Conservation (phyloP, 2,797 vertebrate species). For the Coccyzus lansbergi region DNA sequence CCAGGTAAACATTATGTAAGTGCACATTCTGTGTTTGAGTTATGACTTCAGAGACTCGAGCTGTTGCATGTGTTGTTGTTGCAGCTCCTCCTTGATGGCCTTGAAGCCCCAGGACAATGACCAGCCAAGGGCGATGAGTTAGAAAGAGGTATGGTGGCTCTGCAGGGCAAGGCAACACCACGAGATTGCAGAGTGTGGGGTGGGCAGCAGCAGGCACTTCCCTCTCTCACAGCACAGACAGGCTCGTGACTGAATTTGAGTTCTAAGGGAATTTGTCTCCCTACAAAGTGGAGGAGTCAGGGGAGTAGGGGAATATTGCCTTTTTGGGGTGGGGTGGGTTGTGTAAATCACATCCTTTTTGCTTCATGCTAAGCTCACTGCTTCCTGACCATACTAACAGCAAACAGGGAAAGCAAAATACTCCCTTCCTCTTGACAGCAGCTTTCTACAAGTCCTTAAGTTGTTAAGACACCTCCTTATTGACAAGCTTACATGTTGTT, state of each 20-base stretch:
- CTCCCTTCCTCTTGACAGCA: neutral
- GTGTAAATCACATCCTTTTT: neutral
- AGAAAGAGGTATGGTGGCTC: neutral
- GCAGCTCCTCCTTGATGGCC: neutral
- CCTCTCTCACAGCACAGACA: neutral
- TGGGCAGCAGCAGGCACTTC: neutral
- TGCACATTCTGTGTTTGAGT: conserved; percentile 1
- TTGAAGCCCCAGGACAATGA: conserved; percentile 6
- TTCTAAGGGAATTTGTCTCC: neutral
- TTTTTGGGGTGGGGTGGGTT: neutral
- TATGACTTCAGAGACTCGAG: conserved; percentile 8
- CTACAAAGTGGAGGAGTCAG: neutral
- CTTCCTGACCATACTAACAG: neutral
- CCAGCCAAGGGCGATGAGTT: neutral
- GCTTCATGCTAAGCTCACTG: neutral
- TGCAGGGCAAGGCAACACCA: neutral
- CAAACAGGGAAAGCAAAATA: neutral
- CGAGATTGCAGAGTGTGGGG: neutral
- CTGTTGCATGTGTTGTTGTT: neutral
- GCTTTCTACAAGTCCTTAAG: neutral
- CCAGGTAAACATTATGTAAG: conserved; percentile 26
- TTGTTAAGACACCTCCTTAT: neutral
- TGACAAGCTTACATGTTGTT: neutral
- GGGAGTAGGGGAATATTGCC: neutral
- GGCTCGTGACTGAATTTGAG: neutral